These are phyloP conservation scores for Rhincodon typus DNA, from an alignment of 2,797 vertebrate genomes.

Conservation along the genomic window DNA sequence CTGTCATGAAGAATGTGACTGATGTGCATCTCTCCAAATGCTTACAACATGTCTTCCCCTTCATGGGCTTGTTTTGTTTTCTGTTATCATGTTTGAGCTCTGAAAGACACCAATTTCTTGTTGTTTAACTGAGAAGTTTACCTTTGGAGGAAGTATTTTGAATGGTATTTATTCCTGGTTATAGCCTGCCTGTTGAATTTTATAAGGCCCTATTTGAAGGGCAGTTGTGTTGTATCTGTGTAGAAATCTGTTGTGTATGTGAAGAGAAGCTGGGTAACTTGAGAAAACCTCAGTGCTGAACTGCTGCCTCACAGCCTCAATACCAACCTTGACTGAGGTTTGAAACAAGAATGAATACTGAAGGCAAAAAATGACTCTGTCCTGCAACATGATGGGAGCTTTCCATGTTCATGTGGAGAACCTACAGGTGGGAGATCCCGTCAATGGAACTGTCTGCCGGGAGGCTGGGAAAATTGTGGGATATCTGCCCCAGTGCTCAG, in stretches of 20 bases:
- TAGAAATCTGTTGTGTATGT: background rate
- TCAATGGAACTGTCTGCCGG: no score
- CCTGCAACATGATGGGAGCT: background rate
- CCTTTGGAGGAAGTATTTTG: background rate
- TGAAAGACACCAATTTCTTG: background rate
- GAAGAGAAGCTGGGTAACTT: background rate
- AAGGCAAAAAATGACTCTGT: background rate
- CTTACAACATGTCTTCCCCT: background rate
- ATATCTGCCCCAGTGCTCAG: background rate
- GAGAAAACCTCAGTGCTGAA: background rate
- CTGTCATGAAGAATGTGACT: no score
- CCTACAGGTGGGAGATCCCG: no score
- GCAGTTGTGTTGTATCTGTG: background rate
- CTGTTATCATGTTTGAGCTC: background rate
- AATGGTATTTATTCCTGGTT: background rate
- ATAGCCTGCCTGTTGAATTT: background rate
- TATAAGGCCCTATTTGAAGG: background rate
- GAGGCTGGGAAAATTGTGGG: no score
- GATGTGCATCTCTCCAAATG: background rate
- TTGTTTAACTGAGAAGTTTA: background rate
- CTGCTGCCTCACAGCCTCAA: background rate
- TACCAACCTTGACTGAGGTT: background rate
- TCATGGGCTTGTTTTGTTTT: background rate
- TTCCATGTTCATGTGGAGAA: no score
- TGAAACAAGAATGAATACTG: background rate